Conservation (phyloP, 23 tunicate species). For the Trididemnum miniatum region DNA sequence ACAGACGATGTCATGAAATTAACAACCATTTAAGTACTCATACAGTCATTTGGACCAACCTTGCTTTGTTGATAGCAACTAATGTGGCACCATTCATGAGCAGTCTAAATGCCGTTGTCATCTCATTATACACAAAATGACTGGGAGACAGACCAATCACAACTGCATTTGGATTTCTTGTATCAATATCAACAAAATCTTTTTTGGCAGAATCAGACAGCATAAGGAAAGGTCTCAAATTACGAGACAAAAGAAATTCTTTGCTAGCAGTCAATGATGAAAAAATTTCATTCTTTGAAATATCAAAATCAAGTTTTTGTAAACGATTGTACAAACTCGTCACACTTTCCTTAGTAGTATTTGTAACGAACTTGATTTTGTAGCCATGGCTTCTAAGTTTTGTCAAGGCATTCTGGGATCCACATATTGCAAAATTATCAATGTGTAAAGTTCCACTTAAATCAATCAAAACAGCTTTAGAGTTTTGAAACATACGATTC, state of each 20-base stretch:
- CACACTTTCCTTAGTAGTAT: constrained; percentile 69
- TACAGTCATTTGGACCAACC: constrained; percentile 20
- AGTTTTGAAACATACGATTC: constrained; percentile 14
- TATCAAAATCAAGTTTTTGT: constrained; percentile 35
- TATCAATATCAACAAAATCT: constrained; percentile 57
- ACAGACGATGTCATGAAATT: no score
- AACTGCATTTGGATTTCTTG: constrained; percentile 63
- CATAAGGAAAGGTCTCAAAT: constrained; percentile 57
- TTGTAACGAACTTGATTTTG: constrained; percentile 73
- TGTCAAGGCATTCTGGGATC: constrained; percentile 43
- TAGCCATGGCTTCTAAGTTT: constrained; percentile 30
- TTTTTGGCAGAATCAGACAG: constrained; percentile 72
- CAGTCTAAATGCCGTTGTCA: constrained; percentile 59
- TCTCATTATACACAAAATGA: constrained; percentile 54
- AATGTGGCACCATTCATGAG: constrained; percentile 56
- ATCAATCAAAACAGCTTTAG: constrained; percentile 64
- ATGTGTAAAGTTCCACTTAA: constrained; percentile 82
- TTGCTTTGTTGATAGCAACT: constrained; percentile 86
- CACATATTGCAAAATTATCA: constrained; percentile 42
- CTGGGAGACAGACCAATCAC: constrained; percentile 72
- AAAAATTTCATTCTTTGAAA: constrained; percentile 49
- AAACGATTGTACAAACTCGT: constrained; percentile 46
- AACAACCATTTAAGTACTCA: not conserved
- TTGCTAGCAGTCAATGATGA: constrained; percentile 62
- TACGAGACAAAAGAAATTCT: not conserved